Conservation (phyloP, 2,113 vertebrate genomes). For the Boulengeromyrus knoepffleri region DNA sequence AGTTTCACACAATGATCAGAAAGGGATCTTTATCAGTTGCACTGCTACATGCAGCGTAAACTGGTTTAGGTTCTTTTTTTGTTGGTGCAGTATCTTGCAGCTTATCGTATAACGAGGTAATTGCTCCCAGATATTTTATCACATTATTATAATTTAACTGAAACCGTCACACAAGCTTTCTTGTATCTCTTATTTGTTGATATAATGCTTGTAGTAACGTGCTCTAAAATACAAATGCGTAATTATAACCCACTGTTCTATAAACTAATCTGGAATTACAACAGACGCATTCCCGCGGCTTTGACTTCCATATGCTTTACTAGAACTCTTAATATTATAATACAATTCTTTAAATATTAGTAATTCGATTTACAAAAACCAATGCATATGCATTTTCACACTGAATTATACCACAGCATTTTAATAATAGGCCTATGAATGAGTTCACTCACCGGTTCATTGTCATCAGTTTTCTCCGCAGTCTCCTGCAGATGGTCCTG, state of each 20-base stretch:
- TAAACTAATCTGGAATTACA: background rate
- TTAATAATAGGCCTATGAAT: background rate
- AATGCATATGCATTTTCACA: background rate
- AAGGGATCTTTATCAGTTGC: background rate
- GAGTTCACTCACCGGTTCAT: background rate
- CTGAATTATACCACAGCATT: background rate
- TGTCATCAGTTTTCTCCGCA: slow-evolving; percentile 35
- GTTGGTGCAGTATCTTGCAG: background rate
- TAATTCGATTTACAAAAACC: background rate
- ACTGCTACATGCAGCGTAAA: background rate
- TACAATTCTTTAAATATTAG: background rate
- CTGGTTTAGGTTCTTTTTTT: background rate
- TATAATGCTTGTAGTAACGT: background rate
- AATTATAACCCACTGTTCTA: background rate
- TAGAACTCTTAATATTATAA: background rate
- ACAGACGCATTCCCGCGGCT: background rate
- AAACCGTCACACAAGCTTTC: background rate
- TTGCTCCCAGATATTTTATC: background rate
- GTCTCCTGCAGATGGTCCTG: slow-evolving; percentile 57
- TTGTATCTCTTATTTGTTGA: background rate
- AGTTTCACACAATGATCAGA: background rate
- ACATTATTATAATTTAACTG: background rate
- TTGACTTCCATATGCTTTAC: background rate
- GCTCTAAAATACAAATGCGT: background rate
- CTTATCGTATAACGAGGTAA: background rate